Evolutionary conservation across 2,797 vertebrate species (phyloP).

Genomic region (Sebastes taczanowskii): DNA sequence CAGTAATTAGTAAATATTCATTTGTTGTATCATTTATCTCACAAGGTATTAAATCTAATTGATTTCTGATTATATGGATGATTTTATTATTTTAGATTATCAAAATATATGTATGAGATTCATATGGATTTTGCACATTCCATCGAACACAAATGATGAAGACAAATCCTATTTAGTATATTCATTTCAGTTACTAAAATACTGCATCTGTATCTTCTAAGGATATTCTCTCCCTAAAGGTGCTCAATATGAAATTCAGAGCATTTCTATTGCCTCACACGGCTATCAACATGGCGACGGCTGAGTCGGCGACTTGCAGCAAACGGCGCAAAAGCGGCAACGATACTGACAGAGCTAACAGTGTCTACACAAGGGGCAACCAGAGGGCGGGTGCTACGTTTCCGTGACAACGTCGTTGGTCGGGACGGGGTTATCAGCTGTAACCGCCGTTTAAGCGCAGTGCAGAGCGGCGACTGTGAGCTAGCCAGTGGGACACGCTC

Average conservation of each 20-base stretch:
- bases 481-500: neutral
- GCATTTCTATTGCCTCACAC: neutral
- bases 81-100: neutral
- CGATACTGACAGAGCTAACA: too few species aligned
- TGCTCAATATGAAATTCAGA: neutral
- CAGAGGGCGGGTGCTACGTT: too few species aligned
- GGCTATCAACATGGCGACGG: neutral
- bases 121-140: neutral
- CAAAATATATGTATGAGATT: neutral
- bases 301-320: neutral
- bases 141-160: neutral
- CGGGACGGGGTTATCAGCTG: too few species aligned
- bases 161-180: neutral
- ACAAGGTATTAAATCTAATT: neutral
- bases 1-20: neutral
- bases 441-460: too few species aligned
- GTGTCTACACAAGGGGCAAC: too few species aligned
- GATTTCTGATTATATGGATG: neutral
- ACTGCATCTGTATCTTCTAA: neutral
- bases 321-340: neutral
- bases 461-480: too few species aligned
- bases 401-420: too few species aligned
- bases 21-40: neutral
- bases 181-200: neutral
- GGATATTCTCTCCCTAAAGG: neutral